Percentiles rank a stretch among this genome's conserved stretches.
These are phyloP conservation scores for Alectura lathami DNA, from an alignment of 2,113 vertebrate genomes.

Conservation along the genomic window DNA sequence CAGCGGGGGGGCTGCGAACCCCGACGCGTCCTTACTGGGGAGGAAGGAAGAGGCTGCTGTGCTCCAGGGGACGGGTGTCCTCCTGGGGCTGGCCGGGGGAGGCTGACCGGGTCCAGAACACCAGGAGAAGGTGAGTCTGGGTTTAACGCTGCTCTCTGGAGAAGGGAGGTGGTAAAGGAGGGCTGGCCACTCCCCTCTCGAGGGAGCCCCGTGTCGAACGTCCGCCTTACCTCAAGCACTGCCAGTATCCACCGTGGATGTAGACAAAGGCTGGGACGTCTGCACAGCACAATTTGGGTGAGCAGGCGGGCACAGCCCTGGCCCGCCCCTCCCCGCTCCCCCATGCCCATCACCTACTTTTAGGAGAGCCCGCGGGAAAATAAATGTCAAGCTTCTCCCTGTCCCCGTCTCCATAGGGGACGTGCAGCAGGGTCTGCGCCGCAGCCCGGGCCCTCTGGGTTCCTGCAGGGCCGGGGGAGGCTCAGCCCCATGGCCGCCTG, in stretches of 20 bases:
- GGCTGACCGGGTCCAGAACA: rapidly evolving
- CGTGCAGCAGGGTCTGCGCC: conserved; percentile 73
- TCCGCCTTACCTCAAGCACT: conserved; percentile 85
- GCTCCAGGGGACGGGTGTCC: rapidly evolving
- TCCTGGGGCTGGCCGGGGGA: neutral
- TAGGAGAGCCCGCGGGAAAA: conserved; percentile 73
- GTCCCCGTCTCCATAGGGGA: conserved; percentile 82
- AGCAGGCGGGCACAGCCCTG: neutral
- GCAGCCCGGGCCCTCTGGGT: conserved; percentile 77
- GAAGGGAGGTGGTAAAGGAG: rapidly evolving
- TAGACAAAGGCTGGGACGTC: conserved; percentile 85
- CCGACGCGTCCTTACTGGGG: conserved; percentile 88
- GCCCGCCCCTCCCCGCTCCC: rapidly evolving
- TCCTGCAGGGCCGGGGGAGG: conserved; percentile 66
- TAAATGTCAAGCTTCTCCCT: conserved; percentile 90
- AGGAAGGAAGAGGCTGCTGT: neutral
- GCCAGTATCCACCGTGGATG: conserved; percentile 94
- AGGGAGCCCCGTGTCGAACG: neutral
- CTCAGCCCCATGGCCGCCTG: neutral
- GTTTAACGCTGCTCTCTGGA: neutral
- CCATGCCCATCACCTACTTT: conserved; percentile 60
- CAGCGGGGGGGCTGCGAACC: conserved; percentile 85
- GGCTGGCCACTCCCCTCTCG: neutral
- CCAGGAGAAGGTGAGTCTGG: neutral
- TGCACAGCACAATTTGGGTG: conserved; percentile 44